Evolutionary conservation across 2,888 invertebrate species (phyloP).

Genomic region (Pyrrhia umbra): DNA sequence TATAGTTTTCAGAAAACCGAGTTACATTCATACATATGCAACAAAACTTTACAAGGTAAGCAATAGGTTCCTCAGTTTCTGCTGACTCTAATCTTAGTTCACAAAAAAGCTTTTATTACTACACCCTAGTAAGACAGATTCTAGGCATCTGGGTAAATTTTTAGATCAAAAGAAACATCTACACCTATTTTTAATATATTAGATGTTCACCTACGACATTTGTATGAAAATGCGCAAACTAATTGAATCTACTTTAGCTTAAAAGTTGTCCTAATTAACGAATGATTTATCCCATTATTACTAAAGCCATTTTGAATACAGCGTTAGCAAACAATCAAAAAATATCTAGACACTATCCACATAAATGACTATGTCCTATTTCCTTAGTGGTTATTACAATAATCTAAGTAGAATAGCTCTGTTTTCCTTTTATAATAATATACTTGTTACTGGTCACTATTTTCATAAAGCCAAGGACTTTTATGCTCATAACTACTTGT

Average conservation of each 20-base stretch:
- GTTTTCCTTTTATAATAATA: constrained; percentile 28
- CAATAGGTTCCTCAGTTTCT: not conserved
- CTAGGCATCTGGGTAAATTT: no score
- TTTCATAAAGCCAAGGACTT: constrained; percentile 19
- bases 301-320: no score
- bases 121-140: no score
- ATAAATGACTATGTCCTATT: constrained; percentile 13
- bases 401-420: not conserved
- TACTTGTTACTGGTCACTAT: constrained; percentile 2
- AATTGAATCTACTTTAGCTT: no score
- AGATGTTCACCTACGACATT: no score
- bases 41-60: not conserved
- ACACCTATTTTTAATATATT: no score
- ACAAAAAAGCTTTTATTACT: no score
- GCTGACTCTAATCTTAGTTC: constrained; percentile 17
- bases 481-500: constrained; percentile 14
- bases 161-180: no score
- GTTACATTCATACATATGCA: not conserved
- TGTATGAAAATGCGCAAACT: no score
- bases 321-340: not conserved
- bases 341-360: not conserved
- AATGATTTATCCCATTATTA: no score
- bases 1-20: constrained; percentile 23
- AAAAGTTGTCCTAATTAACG: no score
- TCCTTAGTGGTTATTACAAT: constrained; percentile 14